Evolutionary conservation across 2,797 vertebrate species (phyloP).

Genomic region (Pristis pectinata): DNA sequence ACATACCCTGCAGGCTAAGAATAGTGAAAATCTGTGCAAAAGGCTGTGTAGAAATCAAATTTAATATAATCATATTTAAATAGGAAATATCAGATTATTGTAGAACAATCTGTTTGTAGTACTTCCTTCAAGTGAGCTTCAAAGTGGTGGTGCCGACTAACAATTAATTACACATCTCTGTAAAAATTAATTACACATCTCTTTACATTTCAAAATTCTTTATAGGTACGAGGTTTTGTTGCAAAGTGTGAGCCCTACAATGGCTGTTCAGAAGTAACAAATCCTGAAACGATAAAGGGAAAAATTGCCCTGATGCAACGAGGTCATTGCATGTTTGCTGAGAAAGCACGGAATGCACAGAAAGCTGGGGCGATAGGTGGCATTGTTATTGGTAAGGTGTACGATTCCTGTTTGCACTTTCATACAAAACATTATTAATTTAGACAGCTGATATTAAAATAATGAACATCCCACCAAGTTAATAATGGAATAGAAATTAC

Average conservation of each 20-base stretch:
- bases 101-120: background rate
- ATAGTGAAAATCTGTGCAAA: background rate
- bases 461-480: slow-evolving; percentile 39
- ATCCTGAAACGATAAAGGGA: slow-evolving; percentile 76
- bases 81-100: background rate
- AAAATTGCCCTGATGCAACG: slow-evolving; percentile 90
- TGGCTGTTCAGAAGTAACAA: slow-evolving; percentile 83
- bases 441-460: slow-evolving; percentile 35
- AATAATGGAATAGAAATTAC: background rate
- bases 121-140: background rate
- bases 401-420: background rate
- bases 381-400: slow-evolving; percentile 85
- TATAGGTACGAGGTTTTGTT: slow-evolving; percentile 85
- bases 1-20: background rate
- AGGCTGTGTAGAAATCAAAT: background rate
- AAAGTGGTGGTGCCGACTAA: background rate
- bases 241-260: slow-evolving; percentile 87
- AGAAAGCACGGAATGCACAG: slow-evolving; percentile 92
- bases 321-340: slow-evolving; percentile 98
- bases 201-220: background rate
- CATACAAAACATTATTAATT: background rate
- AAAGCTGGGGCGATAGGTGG: slow-evolving; percentile 91
- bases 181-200: background rate
- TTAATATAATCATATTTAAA: background rate
- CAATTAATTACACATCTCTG: background rate